Base-by-base conservation (phyloP, 2,113 vertebrate genomes). In the Lasiurus borealis region DNA sequence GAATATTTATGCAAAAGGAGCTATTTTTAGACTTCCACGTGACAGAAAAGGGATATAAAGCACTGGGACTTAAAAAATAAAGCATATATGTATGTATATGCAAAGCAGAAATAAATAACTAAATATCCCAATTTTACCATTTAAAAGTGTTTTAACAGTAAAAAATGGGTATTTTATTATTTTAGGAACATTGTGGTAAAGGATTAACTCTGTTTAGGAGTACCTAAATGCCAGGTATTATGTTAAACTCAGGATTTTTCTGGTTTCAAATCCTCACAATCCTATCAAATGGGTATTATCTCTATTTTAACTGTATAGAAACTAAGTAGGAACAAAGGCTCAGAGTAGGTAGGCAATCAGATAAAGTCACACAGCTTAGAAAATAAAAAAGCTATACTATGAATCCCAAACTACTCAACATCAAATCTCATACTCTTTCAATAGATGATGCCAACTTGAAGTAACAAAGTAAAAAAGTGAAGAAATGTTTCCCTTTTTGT, bases 381-480 rank as follows among this genome's bases (percentile, higher is more conserved):
- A 87, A 93, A 64, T 14, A 68, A 87, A 94, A 82, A 62, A 34
- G 40, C n/a, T 64, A 69, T 40, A 76, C 80, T 54, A 8, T 72
- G 23, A 95, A 73, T 16, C 18, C 59, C 54, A 50, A 73, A 16
- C 36, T 84, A 66, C 23, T 76, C 76, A 93, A 50, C 4, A 77
- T 71, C 81, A 92, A 84, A 80, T 46, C 84, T 91, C 50, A 80
- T 69, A 62, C 19, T 69, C 76, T 62, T 66, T 82, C 83, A 71
- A 82, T 9, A 91, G 57, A 88, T 54, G 40, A 88, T 59, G 14
- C 36, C 88, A 62, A 40, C 50, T 84, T 83, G 21, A 95, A 57
- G 27, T n/a, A 96, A 34, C 81, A 87, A 86, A 96, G 52, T 64
- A 77, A 59, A 62, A 31, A 93, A 62, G 5, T 84, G 6, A 94